Evolutionary conservation across 53 echinoderm and acorn worm species (phyloP), one percentile per base, ranked within the genome.

Genomic region (Apostichopus leukothele): DNA sequence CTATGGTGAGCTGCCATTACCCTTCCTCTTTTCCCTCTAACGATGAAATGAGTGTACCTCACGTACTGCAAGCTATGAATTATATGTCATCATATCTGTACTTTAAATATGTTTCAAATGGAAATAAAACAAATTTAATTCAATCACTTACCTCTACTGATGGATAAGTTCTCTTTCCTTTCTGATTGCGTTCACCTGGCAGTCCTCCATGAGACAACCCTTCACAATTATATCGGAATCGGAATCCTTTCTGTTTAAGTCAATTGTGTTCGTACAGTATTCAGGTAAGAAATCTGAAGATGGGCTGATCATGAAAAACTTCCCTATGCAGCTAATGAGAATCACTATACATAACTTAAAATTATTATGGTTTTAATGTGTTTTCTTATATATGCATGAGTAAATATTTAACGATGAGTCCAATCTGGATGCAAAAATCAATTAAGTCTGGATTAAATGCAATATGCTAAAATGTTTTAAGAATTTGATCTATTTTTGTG

Each of bases 181-280:
- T 95, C 75, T 98, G 95, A 60, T 92, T 98, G 84, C 92, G 90
- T 19, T 89, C 91, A 14, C 98, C 98, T 6, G 98, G 98, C 19
- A 98, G 76, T 1, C 98, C 98, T 51, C 98, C 98, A 71, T 98
- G 98, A 1, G 98, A 98, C 52, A 93, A 93, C 6, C 98, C 98
- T 88, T 98, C 98, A 76, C 98, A 98, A 18, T 93, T 94, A 83
- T 98, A 98, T 10, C 98, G 89, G 90, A 98, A 98, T 18, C 98
- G 89, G 73, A 98, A 98, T 76, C 98, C 98, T 57, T 94, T 90
- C 95, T 98, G 86, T 52, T 60, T 18, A 75, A n/a, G 18, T 71
- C 71, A 5, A 71, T 16, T 71, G 16, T 63, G 11, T 13, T 16
- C 12, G 16, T 63, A 63, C 14, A 7, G 18, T n/a, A 71, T 71